A percentile compares a stretch with the other conserved stretches of the same genome.
phyloP scores from a whole-genome alignment of 2,113 vertebrate genomes.

The Pachyramphus minor region DNA sequence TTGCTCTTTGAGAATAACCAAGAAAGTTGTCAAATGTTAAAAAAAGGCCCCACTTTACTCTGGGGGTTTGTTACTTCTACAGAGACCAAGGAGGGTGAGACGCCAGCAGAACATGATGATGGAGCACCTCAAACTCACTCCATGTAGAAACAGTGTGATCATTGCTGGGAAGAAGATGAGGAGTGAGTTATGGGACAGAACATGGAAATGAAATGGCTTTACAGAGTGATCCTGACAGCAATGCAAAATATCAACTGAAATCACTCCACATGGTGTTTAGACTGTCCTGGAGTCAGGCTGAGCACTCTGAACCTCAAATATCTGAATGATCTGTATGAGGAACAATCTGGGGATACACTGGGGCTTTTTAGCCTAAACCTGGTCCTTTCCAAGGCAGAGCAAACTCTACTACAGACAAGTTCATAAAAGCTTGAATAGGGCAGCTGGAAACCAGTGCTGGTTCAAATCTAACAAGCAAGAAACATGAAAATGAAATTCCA shows the following conservation, averaged over 20 bases:
- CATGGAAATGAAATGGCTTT: background rate
- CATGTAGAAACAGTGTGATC: fast-evolving
- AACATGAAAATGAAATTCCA: background rate
- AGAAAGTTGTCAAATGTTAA: background rate
- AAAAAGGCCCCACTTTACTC: fast-evolving
- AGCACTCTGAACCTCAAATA: background rate
- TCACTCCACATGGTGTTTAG: too few species aligned
- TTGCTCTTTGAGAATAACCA: background rate
- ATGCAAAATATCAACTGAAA: background rate
- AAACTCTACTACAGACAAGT: background rate
- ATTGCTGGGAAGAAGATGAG: background rate
- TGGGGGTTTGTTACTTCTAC: background rate
- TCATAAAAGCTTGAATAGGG: background rate
- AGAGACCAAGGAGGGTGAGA: background rate
- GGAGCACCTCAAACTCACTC: background rate
- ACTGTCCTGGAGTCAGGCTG: background rate
- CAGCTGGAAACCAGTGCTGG: background rate
- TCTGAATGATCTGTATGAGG: background rate
- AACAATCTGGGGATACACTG: background rate
- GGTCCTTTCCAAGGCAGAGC: background rate
- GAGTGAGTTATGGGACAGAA: background rate
- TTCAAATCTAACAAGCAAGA: background rate
- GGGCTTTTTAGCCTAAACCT: background rate
- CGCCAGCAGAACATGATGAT: background rate
- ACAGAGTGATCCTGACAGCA: background rate